Base-by-base conservation (phyloP, 1,140 invertebrate species). In the Cecropterus lyciades region DNA sequence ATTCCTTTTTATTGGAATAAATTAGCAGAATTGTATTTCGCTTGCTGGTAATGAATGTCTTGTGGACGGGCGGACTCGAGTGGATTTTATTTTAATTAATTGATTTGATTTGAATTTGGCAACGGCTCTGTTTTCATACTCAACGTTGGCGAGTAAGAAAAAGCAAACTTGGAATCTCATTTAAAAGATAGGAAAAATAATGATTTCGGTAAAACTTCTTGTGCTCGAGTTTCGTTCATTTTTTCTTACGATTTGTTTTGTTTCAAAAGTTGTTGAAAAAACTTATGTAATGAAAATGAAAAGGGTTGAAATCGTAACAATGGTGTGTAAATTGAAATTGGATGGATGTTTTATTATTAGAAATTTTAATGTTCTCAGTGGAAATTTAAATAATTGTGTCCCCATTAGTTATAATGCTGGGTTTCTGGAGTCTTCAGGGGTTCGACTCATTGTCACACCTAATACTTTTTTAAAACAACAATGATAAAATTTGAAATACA, bases 11-110 rank as follows among this genome's bases (percentile, higher is more conserved):
- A 85, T 90, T 85, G 79, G 79, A 88, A 87, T 89, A 84, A 87
- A 85, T 91, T 91, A 86, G 79, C 75, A 63, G 78, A 85, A 85
- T 90, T 85, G 84, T 82, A 49, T 56, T 72, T 63, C 65, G 71
- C 75, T 51, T 62, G 46, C 59, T 60, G 45, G 57, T 89, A 89
- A 87, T 84, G 83, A 89, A 89, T 83, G 79, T 83, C 81, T 82
- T 81, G 73, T 76, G 73, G 77, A 79, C 75, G 71, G 64, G 69
- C 67, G 65, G 72, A 70, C 53, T 63, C 20, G 70, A 72, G 70
- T 70, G 70, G 76, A 71, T 84, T 79, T 79, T 69, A 48, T 63
- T 80, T 82, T 85, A 82, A 86, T 87, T 87, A 84, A 85, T 83
- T 83, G 73, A 82, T 84, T 81, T 82, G 73, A 84, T 80, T 76